These are phyloP conservation scores for Sinocyclocheilus anshuiensis DNA, from an alignment of 2,113 vertebrate species.

Conservation along the genomic window DNA sequence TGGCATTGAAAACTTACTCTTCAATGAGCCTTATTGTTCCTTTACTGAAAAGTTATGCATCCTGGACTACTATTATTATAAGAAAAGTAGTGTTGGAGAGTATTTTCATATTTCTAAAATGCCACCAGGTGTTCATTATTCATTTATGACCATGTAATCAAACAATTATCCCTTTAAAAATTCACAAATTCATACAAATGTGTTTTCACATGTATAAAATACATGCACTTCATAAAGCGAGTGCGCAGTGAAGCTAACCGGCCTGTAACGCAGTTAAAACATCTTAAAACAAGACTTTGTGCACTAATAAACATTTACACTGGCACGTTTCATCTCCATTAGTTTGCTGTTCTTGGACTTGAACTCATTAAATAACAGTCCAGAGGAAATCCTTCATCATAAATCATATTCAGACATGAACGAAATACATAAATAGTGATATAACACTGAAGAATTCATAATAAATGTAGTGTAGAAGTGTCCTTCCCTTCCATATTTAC, in stretches of 20 bases:
- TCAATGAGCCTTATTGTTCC: neutral
- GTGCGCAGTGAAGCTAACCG: neutral
- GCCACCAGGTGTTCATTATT: neutral
- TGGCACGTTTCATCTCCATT: neutral
- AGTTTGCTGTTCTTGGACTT: neutral
- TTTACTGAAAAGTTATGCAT: neutral
- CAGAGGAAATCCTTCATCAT: neutral
- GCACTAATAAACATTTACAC: neutral
- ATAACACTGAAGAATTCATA: neutral
- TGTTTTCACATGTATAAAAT: neutral
- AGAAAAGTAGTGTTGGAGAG: neutral
- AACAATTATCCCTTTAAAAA: neutral
- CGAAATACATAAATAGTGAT: slow-evolving; percentile 32
- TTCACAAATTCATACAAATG: neutral
- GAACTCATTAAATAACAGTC: neutral
- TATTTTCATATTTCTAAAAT: slow-evolving; percentile 5
- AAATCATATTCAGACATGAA: neutral
- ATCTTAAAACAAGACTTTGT: neutral
- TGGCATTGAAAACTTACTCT: neutral
- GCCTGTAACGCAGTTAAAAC: neutral
- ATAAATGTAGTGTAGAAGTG: neutral
- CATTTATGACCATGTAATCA: neutral
- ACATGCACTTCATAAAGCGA: neutral
- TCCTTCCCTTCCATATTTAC: neutral
- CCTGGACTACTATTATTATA: neutral